Evolutionary conservation across 2,888 invertebrate species (phyloP).

Genomic region (Lasioglossum pauxillum): DNA sequence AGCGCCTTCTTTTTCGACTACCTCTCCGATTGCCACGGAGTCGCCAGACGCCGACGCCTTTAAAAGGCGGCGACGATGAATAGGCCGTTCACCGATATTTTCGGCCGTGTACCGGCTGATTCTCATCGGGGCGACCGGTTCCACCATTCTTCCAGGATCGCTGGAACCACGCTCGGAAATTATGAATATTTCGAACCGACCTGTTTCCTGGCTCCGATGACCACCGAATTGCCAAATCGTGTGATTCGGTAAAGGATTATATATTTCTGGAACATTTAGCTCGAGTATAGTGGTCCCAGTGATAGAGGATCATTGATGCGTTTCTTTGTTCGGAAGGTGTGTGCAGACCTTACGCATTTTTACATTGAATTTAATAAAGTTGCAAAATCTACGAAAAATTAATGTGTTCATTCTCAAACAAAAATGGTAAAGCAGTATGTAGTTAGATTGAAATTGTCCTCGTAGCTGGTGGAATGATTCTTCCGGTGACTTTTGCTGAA

Average conservation of each 20-base stretch:
- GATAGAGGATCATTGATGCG: background rate
- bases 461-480: background rate
- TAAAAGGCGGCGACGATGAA: slow-evolving; percentile 71
- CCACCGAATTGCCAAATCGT: background rate
- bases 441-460: background rate
- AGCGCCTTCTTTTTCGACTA: slow-evolving; percentile 26
- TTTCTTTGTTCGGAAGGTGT: background rate
- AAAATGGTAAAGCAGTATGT: background rate
- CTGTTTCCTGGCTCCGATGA: background rate
- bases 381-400: background rate
- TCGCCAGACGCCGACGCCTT: slow-evolving; percentile 58
- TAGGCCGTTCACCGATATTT: slow-evolving; percentile 76
- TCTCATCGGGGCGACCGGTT: slow-evolving; percentile 8
- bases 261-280: background rate
- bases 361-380: background rate
- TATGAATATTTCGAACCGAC: background rate
- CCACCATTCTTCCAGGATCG: background rate
- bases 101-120: slow-evolving; percentile 3
- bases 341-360: background rate
- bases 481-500: background rate
- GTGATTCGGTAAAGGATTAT: background rate
- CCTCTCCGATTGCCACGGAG: slow-evolving; percentile 59
- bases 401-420: background rate
- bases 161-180: background rate
- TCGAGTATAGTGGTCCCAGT: background rate